phyloP scores from a whole-genome alignment of 92 coral and sea anemone genomes.

The Pocillopora meandrina region DNA sequence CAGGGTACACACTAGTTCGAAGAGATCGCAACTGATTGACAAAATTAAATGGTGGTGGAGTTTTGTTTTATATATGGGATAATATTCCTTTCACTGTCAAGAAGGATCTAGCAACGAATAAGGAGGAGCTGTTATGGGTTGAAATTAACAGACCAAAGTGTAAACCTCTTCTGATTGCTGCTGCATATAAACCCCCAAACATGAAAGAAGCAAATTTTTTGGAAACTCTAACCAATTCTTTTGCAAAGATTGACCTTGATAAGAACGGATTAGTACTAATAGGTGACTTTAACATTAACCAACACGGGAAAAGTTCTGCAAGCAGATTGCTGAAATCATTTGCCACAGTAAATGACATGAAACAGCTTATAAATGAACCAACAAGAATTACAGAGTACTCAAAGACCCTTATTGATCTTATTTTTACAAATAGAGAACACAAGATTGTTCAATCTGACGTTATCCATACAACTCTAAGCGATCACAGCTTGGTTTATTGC shows the following conservation, averaged over 20 bases:
- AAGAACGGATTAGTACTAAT: constrained; percentile 6
- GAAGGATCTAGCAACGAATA: neutral
- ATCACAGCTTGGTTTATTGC: constrained; percentile 43
- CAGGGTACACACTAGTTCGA: constrained; percentile 10
- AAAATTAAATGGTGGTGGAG: constrained; percentile 19
- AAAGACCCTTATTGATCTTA: constrained; percentile 52
- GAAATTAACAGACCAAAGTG: constrained; percentile 21
- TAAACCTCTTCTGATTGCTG: neutral
- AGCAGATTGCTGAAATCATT: constrained; percentile 28
- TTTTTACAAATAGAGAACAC: constrained; percentile 42
- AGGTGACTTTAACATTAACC: constrained; percentile 35
- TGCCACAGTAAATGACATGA: constrained; percentile 36
- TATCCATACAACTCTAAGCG: constrained; percentile 40
- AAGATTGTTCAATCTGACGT: constrained; percentile 50
- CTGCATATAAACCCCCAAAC: constrained; percentile 31
- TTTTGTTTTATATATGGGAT: constrained; percentile 28
- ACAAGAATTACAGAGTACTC: constrained; percentile 51
- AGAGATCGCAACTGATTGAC: constrained; percentile 10
- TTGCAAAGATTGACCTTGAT: constrained; percentile 30
- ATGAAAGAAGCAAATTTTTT: constrained; percentile 24
- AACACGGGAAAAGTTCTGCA: constrained; percentile 19
- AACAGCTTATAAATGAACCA: constrained; percentile 31
- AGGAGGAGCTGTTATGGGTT: constrained; percentile 24
- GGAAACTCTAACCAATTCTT: constrained; percentile 3
- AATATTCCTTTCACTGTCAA: constrained; percentile 20